Percentiles rank a stretch among this genome's conserved stretches.
Conservation (phyloP, 2,113 vertebrate genomes). For the Hippocampus barbouri region DNA sequence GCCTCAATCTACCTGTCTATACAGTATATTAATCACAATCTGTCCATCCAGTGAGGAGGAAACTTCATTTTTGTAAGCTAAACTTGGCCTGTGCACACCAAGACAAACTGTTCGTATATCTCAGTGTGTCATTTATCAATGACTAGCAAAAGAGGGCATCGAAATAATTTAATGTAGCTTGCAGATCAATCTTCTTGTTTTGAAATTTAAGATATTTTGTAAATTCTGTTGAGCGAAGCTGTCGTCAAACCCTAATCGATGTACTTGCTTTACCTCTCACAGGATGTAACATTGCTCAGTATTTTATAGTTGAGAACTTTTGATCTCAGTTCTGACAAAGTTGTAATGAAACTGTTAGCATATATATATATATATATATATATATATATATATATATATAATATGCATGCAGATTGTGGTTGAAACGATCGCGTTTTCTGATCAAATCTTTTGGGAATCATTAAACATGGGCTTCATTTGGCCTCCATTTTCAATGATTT, state of each 20-base stretch:
- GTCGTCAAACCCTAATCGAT: conserved; percentile 47
- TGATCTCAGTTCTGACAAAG: conserved; percentile 44
- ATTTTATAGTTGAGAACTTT: conserved; percentile 66
- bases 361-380: conserved; percentile 17
- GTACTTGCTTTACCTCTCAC: conserved; percentile 56
- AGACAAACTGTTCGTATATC: conserved; percentile 23
- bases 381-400: too few relatives aligned
- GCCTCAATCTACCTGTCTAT: neutral
- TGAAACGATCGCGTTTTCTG: conserved; percentile 71
- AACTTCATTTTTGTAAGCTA: conserved; percentile 40
- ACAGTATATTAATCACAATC: conserved; percentile 3
- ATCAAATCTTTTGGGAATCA: conserved; percentile 70
- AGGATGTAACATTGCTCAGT: conserved; percentile 68
- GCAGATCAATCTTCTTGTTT: conserved; percentile 60
- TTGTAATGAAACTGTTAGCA: conserved; percentile 47
- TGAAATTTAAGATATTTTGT: conserved; percentile 62
- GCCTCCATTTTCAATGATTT: conserved; percentile 64
- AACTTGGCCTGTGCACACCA: conserved; percentile 23
- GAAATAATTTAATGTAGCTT: conserved; percentile 54
- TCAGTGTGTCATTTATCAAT: conserved; percentile 33
- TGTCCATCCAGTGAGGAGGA: conserved; percentile 8
- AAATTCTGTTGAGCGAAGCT: conserved; percentile 57
- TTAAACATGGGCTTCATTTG: conserved; percentile 69
- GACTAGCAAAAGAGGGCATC: conserved; percentile 23
- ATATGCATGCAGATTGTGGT: conserved; percentile 35